phyloP scores from a whole-genome alignment of 1,140 invertebrate species.

The Polypedilum pembai region DNA sequence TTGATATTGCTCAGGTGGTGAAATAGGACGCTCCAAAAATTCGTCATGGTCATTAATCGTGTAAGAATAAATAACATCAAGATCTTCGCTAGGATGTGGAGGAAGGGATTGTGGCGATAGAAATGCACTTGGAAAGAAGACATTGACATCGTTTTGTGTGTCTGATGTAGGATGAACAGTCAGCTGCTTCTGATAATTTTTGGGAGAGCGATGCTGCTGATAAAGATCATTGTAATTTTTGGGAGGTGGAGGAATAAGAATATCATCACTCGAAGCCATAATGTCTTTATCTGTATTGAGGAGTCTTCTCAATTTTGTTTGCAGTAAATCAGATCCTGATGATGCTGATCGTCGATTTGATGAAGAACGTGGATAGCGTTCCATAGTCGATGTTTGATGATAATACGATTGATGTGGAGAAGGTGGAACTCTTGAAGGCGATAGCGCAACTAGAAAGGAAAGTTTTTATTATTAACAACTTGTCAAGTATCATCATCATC shows the following conservation, averaged over 20 bases:
- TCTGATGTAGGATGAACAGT: conserved; percentile 29
- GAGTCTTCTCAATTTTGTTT: conserved; percentile 67
- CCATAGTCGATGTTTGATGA: conserved; percentile 37
- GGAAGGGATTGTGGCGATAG: conserved; percentile 40
- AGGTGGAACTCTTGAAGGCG: conserved; percentile 50
- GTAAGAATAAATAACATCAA: conserved; percentile 35
- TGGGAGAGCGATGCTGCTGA: neutral
- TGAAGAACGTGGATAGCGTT: conserved; percentile 42
- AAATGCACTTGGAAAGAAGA: conserved; percentile 38
- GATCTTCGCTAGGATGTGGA: conserved; percentile 33
- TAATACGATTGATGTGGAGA: conserved; percentile 44
- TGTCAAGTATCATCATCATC: neutral
- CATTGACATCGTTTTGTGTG: conserved; percentile 32
- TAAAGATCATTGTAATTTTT: conserved; percentile 25
- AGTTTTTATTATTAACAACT: neutral
- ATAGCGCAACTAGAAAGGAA: conserved; percentile 49
- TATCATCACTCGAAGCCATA: conserved; percentile 21
- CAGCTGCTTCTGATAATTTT: conserved; percentile 29
- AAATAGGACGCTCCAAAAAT: conserved; percentile 48
- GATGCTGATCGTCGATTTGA: conserved; percentile 32
- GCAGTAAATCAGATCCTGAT: conserved; percentile 56
- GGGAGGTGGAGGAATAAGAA: neutral
- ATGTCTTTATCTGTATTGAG: conserved; percentile 53
- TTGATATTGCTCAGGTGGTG: conserved; percentile 57
- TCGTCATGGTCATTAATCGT: conserved; percentile 36